These are phyloP conservation scores for Aplysia californica DNA, from an alignment of 1,140 invertebrate genomes.

Conservation along the genomic window DNA sequence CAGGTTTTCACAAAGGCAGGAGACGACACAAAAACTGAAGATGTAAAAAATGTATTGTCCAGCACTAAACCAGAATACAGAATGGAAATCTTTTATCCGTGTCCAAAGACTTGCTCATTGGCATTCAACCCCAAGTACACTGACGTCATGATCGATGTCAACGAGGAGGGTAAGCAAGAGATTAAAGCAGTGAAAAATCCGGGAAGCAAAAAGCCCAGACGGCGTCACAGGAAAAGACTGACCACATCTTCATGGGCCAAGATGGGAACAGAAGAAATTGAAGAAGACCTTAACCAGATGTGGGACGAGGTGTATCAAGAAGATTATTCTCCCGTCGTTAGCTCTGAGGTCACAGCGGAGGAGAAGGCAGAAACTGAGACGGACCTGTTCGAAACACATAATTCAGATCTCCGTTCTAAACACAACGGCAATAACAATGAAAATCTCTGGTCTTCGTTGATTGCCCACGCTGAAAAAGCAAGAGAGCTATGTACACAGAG, in stretches of 20 bases:
- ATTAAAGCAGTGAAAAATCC: conserved; percentile 2
- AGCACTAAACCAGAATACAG: conserved; percentile 2
- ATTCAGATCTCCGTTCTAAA: too few species aligned
- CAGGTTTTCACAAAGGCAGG: neutral
- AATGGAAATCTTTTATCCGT: conserved; percentile 23
- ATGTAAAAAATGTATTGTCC: neutral
- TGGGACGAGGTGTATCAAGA: neutral
- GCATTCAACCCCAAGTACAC: conserved; percentile 34
- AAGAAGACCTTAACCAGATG: neutral
- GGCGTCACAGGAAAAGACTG: neutral
- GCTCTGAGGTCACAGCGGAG: too few species aligned
- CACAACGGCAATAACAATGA: too few species aligned
- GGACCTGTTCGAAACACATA: neutral
- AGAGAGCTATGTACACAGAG: neutral
- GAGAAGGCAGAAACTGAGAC: neutral
- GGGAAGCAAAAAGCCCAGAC: neutral
- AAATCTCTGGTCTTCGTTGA: neutral
- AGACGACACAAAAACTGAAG: neutral
- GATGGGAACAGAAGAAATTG: neutral
- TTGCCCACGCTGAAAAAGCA: conserved; percentile 11
- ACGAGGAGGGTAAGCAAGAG: conserved; percentile 2
- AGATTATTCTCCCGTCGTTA: neutral
- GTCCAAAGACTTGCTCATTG: conserved; percentile 27
- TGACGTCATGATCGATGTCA: neutral
- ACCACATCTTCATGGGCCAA: too few species aligned